Conservation (phyloP, 2,113 vertebrate species). For the Hemicordylus capensis region DNA sequence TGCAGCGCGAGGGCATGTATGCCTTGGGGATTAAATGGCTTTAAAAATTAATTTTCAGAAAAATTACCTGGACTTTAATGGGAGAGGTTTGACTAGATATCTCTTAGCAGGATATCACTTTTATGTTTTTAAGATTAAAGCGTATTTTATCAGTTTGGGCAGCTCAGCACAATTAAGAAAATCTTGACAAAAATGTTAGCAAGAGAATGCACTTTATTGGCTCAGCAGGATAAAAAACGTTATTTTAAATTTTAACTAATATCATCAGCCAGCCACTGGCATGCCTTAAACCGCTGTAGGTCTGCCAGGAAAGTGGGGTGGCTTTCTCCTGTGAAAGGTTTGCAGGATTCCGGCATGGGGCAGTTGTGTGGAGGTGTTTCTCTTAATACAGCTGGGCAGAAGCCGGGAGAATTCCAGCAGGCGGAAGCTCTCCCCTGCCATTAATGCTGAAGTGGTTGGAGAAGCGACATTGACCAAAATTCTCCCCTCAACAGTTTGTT, state of each 20-base stretch:
- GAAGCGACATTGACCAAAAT: background rate
- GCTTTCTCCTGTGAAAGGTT: background rate
- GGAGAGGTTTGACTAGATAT: conserved; percentile 47
- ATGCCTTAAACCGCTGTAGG: background rate
- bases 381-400: background rate
- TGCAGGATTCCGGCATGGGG: background rate
- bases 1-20: background rate
- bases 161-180: conserved; percentile 51
- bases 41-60: conserved; percentile 10
- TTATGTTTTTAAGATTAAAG: conserved; percentile 41
- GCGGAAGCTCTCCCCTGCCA: too few relatives aligned
- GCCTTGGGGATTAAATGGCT: conserved; percentile 45
- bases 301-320: background rate
- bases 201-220: conserved; percentile 69
- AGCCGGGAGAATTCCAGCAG: background rate
- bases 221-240: conserved; percentile 57
- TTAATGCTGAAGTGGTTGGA: background rate
- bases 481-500: background rate
- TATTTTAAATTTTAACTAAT: conserved; percentile 66
- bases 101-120: conserved; percentile 54
- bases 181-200: conserved; percentile 61
- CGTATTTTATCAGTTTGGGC: conserved; percentile 54
- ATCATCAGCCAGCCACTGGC: conserved; percentile 13
- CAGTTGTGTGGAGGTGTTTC: background rate
- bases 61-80: conserved; percentile 53